These are phyloP conservation scores for Atherix ibis DNA, from an alignment of 2,888 invertebrate genomes.

Conservation along the genomic window DNA sequence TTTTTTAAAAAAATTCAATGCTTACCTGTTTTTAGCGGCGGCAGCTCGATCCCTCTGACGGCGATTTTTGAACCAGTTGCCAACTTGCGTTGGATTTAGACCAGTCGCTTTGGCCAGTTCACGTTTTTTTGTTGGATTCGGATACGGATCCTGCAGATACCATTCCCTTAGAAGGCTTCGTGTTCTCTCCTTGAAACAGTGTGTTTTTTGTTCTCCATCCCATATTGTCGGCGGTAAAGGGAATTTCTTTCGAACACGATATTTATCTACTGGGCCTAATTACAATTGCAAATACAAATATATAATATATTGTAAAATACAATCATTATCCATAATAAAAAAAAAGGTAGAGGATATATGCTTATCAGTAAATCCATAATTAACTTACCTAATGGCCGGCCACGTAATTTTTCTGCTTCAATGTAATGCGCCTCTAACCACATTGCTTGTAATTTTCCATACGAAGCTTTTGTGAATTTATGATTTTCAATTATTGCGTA, in stretches of 20 bases:
- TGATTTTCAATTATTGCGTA: constrained; percentile 80
- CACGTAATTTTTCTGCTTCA: constrained; percentile 80
- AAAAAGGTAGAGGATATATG: no score
- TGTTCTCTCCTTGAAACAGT: constrained; percentile 93
- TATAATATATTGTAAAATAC: no score
- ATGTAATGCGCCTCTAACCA: constrained; percentile 91
- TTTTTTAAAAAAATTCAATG: no score
- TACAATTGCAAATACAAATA: constrained; percentile 1
- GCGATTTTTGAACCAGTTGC: constrained; percentile 87
- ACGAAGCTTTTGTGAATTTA: constrained; percentile 77
- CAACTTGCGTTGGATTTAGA: constrained; percentile 82
- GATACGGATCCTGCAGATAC: constrained; percentile 96
- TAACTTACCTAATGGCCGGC: constrained; percentile 54
- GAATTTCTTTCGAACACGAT: constrained; percentile 84
- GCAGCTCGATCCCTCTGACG: constrained; percentile 77
- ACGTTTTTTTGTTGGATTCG: constrained; percentile 83
- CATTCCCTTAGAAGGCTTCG: constrained; percentile 88
- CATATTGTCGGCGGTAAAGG: constrained; percentile 83
- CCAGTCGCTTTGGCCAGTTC: constrained; percentile 84
- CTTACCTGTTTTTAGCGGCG: constrained; percentile 92
- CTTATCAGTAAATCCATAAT: no score
- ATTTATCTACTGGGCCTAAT: constrained; percentile 75
- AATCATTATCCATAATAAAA: no score
- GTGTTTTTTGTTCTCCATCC: constrained; percentile 93
- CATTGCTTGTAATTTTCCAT: constrained; percentile 78